phyloP scores from a whole-genome alignment of 2,113 vertebrate genomes.

The Mus pahari region DNA sequence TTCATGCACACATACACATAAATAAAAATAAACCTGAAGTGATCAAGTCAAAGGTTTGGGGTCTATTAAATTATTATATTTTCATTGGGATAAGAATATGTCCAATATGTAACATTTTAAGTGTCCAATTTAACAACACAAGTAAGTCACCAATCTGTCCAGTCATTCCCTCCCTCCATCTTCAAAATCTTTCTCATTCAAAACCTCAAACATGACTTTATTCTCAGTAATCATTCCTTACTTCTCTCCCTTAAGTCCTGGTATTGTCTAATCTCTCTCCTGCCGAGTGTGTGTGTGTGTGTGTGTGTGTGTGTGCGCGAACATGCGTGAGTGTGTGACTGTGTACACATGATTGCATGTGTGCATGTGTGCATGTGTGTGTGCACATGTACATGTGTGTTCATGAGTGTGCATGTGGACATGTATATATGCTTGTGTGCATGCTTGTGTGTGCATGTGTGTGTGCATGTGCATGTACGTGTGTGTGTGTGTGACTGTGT shows the following conservation, averaged over 20 bases:
- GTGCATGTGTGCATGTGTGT: no score
- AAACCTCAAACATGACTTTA: background rate
- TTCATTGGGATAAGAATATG: background rate
- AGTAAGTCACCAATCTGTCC: accelerated
- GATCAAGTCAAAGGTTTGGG: background rate
- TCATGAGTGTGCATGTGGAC: no score
- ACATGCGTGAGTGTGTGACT: no score
- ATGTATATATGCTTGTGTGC: no score
- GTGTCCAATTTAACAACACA: background rate
- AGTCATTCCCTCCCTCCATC: accelerated
- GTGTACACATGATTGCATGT: no score
- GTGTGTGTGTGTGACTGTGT: no score
- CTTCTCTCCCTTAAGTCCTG: accelerated
- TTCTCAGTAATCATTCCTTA: no score
- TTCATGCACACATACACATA: background rate
- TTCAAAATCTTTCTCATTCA: background rate
- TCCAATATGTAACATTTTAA: background rate
- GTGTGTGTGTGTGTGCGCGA: background rate
- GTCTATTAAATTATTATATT: background rate
- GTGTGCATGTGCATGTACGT: no score
- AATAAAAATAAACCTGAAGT: background rate
- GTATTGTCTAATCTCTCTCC: background rate
- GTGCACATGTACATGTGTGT: background rate
- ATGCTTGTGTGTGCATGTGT: no score
- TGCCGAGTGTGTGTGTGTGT: background rate